Percentiles rank a stretch among this genome's conserved stretches.
Conservation (phyloP, 2,113 vertebrate species). For the Physeter macrocephalus region DNA sequence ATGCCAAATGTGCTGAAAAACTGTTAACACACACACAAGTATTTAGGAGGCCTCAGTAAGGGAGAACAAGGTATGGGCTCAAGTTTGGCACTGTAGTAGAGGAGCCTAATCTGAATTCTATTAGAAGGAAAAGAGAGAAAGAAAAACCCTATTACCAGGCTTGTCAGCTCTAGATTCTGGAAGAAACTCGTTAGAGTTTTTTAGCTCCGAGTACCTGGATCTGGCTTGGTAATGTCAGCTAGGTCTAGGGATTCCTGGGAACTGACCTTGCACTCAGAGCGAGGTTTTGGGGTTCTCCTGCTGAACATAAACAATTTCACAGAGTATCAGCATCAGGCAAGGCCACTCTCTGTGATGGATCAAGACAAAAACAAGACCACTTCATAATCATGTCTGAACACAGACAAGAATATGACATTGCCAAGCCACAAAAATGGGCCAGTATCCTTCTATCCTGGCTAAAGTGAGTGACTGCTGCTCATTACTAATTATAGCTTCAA, state of each 20-base stretch:
- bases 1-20: neutral
- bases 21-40: neutral
- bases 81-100: neutral
- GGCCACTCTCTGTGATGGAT: neutral
- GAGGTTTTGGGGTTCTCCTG: neutral
- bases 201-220: neutral
- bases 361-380: neutral
- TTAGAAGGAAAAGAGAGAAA: neutral
- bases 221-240: neutral
- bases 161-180: neutral
- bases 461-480: neutral
- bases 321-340: neutral
- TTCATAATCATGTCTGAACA: neutral
- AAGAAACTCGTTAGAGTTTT: neutral
- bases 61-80: neutral
- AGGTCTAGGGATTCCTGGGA: neutral
- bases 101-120: neutral
- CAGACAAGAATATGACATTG: neutral
- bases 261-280: neutral
- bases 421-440: neutral
- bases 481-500: neutral
- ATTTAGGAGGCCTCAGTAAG: neutral
- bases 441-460: neutral
- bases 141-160: neutral
- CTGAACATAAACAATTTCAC: neutral